Percentiles rank a stretch among this genome's conserved stretches.
These are phyloP conservation scores for Passerculus sandwichensis DNA, from an alignment of 2,797 vertebrate genomes.

Conservation along the genomic window DNA sequence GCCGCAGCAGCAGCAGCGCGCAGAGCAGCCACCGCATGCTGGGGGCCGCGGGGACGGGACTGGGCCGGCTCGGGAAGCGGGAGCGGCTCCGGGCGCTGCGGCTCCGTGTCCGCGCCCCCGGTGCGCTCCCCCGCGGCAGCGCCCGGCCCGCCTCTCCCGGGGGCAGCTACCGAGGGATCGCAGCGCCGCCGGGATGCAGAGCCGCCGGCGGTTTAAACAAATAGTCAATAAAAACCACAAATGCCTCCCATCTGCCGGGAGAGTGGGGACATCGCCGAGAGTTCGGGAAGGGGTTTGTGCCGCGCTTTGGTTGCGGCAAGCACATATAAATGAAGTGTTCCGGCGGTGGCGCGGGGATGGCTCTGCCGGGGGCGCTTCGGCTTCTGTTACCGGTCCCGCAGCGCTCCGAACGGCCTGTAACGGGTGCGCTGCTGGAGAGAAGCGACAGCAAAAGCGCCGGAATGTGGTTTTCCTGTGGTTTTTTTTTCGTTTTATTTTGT, in stretches of 20 bases:
- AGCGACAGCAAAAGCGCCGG: neutral
- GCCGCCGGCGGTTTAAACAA: too few species aligned
- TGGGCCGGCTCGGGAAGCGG: neutral
- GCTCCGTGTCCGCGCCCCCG: neutral
- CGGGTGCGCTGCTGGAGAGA: neutral
- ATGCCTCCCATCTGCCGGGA: neutral
- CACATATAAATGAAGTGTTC: rapidly evolving
- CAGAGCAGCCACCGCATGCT: neutral
- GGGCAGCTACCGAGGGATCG: neutral
- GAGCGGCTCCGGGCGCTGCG: neutral
- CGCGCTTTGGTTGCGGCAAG: neutral
- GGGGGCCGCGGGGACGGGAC: neutral
- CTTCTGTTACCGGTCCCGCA: neutral
- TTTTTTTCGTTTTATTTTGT: neutral
- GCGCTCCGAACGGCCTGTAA: neutral
- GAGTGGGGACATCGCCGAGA: neutral
- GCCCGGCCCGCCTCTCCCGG: neutral
- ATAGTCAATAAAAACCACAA: rapidly evolving
- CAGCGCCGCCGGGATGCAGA: neutral
- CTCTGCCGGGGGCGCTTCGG: neutral
- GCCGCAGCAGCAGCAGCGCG: neutral
- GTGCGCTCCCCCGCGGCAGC: constrained; percentile 24
- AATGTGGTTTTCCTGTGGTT: neutral
- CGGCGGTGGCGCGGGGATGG: neutral
- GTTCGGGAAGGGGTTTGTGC: too few species aligned